A percentile compares a stretch with the other conserved stretches of the same genome.
phyloP scores from a whole-genome alignment of 2,113 vertebrate species.

The Chaenogobius annularis region DNA sequence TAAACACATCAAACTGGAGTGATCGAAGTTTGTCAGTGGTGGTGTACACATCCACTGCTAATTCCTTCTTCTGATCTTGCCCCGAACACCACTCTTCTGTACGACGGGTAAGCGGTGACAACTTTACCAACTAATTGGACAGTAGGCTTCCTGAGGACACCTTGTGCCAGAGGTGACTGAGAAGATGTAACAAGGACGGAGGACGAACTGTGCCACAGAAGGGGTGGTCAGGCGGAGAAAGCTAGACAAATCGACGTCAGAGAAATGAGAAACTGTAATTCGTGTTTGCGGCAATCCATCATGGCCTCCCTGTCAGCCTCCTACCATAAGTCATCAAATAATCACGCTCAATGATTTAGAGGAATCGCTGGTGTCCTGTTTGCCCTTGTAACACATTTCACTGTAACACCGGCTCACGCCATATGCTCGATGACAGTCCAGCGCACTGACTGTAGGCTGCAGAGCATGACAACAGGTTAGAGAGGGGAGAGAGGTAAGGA shows the following conservation, averaged over 20 bases:
- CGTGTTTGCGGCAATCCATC: conserved; percentile 69
- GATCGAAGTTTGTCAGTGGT: neutral
- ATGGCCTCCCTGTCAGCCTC: conserved; percentile 67
- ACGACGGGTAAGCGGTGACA: neutral
- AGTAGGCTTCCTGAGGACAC: conserved; percentile 18
- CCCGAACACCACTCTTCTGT: neutral
- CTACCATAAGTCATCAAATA: conserved; percentile 78
- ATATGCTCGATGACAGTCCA: conserved; percentile 33
- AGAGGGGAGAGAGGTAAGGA: conserved; percentile 13
- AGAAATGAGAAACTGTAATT: conserved; percentile 77
- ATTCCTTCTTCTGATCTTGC: neutral
- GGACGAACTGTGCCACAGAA: conserved; percentile 24
- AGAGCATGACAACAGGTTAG: conserved; percentile 36
- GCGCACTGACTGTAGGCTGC: conserved; percentile 26
- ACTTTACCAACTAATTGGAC: conserved; percentile 10
- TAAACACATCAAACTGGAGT: neutral
- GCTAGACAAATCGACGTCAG: conserved; percentile 55
- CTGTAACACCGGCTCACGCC: conserved; percentile 55
- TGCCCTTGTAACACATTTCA: conserved; percentile 60
- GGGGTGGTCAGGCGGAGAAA: conserved; percentile 41
- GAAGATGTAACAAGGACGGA: conserved; percentile 37
- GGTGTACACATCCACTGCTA: neutral
- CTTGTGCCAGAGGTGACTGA: conserved; percentile 26
- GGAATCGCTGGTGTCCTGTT: conserved; percentile 59
- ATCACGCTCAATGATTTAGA: conserved; percentile 76